Percentiles rank a stretch among this genome's conserved stretches.
Conservation (phyloP, 2,797 vertebrate genomes). For the Galagoides demidoff region DNA sequence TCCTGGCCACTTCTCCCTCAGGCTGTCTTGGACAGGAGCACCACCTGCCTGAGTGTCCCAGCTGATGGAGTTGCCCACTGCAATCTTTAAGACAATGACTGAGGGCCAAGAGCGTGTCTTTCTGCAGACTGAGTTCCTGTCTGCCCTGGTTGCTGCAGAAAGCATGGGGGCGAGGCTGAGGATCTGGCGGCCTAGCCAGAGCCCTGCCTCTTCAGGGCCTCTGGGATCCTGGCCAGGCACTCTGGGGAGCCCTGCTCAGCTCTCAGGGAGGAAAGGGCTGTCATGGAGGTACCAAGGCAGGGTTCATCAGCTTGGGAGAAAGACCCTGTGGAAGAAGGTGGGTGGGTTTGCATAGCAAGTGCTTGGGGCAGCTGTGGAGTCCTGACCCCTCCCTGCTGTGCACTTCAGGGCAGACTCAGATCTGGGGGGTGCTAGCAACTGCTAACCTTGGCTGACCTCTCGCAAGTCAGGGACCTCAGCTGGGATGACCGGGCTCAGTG, state of each 20-base stretch:
- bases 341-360: not conserved
- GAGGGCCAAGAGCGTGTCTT: constrained; percentile 92
- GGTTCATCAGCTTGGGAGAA: not conserved
- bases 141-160: constrained; percentile 79
- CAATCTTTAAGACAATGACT: constrained; percentile 94
- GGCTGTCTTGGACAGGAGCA: not conserved
- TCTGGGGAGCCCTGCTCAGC: not conserved
- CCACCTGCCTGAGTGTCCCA: constrained; percentile 89
- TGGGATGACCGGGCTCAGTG: not conserved
- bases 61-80: constrained; percentile 91
- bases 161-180: not conserved
- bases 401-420: not conserved
- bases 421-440: not conserved
- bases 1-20: not conserved
- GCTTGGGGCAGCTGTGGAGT: not conserved
- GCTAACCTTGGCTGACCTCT: not conserved
- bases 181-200: not conserved
- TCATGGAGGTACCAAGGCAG: not conserved
- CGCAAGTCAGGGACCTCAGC: not conserved
- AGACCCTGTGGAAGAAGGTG: not conserved
- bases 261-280: not conserved
- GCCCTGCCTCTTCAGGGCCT: not conserved
- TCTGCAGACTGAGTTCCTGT: constrained; percentile 95
- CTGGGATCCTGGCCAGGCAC: not conserved
- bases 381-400: not conserved